A percentile compares a stretch with the other conserved stretches of the same genome.
Conservation (phyloP, 2,113 vertebrate species). For the Nansenia antarctica region DNA sequence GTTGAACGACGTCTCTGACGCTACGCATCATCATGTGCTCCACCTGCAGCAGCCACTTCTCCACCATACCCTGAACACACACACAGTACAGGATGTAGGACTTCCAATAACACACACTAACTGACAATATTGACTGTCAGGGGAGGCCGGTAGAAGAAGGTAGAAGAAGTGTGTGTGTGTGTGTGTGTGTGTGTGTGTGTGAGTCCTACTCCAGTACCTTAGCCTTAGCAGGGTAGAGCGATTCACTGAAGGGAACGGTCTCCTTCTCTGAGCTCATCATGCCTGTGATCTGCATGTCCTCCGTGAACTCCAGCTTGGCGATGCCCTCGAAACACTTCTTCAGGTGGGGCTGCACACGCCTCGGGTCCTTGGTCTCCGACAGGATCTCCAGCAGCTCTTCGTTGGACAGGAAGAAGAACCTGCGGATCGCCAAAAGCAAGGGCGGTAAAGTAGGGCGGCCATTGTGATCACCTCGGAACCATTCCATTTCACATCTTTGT, state of each 20-base stretch:
- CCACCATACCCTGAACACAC: conserved; percentile 86
- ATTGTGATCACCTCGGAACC: too few relatives aligned
- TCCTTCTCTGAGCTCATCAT: conserved; percentile 95
- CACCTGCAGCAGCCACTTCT: conserved; percentile 92
- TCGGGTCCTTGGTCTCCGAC: conserved; percentile 91
- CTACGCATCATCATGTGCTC: conserved; percentile 86
- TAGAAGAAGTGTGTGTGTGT: background rate
- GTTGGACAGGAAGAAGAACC: conserved; percentile 93
- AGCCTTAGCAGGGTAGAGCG: conserved; percentile 81
- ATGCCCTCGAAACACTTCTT: conserved; percentile 98
- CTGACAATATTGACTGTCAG: too few relatives aligned
- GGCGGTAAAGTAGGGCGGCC: too few relatives aligned
- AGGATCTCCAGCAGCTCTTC: conserved; percentile 93
- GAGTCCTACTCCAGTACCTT: conserved; percentile 73
- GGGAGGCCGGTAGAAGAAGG: too few relatives aligned
- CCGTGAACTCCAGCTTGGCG: conserved; percentile 84
- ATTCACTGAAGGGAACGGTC: conserved; percentile 77
- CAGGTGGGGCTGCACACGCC: conserved; percentile 89
- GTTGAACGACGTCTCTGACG: conserved; percentile 77
- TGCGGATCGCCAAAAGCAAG: conserved; percentile 57
- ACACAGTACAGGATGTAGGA: background rate
- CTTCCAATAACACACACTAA: too few relatives aligned
- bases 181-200: background rate
- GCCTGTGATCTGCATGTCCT: conserved; percentile 79
- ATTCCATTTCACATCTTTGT: too few relatives aligned